phyloP scores from a whole-genome alignment of 1,140 invertebrate species.

The Medauroidea extradentata region DNA sequence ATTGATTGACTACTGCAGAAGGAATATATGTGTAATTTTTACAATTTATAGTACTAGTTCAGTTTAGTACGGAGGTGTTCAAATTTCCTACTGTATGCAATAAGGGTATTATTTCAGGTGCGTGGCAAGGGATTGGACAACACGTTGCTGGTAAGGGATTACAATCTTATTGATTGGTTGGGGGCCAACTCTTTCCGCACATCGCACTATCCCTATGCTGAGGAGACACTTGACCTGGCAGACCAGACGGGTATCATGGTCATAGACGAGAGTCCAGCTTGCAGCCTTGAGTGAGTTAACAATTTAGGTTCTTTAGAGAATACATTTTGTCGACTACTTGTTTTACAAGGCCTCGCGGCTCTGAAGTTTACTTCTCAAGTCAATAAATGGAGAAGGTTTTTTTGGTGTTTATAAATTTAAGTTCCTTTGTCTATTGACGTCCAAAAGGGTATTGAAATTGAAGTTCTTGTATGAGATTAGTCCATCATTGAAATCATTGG shows the following conservation, averaged over 20 bases:
- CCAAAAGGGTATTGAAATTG: too few species aligned
- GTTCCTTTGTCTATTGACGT: too few species aligned
- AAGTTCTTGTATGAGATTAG: too few species aligned
- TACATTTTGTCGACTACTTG: too few species aligned
- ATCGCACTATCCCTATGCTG: conserved; percentile 69
- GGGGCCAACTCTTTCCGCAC: conserved; percentile 63
- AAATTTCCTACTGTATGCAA: neutral
- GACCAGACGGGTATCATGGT: conserved; percentile 59
- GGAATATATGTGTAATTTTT: neutral
- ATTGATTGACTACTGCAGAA: neutral
- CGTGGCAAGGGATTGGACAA: conserved; percentile 56
- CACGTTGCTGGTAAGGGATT: conserved; percentile 55
- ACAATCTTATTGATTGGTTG: conserved; percentile 61
- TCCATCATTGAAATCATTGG: too few species aligned
- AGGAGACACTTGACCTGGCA: conserved; percentile 62
- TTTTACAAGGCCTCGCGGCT: too few species aligned
- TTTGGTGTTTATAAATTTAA: too few species aligned
- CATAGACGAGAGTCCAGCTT: conserved; percentile 61
- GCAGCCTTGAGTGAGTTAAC: conserved; percentile 25
- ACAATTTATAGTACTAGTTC: neutral
- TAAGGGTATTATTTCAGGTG: conserved; percentile 39
- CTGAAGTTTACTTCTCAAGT: too few species aligned
- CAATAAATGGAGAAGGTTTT: too few species aligned
- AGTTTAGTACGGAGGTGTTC: neutral
- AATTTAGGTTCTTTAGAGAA: too few species aligned